These are phyloP conservation scores for Ctenoplectra terminalis DNA, from an alignment of 1,140 invertebrate species.

Conservation along the genomic window DNA sequence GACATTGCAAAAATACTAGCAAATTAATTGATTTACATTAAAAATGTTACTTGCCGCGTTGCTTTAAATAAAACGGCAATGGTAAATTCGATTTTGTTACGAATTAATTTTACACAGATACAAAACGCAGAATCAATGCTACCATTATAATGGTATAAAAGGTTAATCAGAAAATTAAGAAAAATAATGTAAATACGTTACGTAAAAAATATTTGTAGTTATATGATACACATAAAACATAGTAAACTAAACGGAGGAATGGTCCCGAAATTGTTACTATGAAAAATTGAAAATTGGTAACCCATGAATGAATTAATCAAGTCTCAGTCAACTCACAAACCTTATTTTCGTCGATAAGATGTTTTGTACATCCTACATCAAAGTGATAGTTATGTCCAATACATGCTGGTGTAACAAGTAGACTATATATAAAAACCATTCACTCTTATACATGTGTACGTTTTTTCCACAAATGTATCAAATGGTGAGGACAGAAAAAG, in stretches of 20 bases:
- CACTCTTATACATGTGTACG: conserved; percentile 60
- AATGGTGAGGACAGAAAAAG: conserved; percentile 63
- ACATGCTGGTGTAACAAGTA: conserved; percentile 56
- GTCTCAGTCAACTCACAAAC: conserved; percentile 34
- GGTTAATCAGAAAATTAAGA: conserved; percentile 19
- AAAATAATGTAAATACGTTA: conserved; percentile 44
- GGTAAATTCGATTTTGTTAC: conserved; percentile 17
- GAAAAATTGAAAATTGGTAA: conserved; percentile 52
- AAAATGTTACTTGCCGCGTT: background rate
- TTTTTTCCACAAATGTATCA: conserved; percentile 57
- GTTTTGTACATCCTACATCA: conserved; percentile 46
- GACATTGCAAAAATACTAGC: background rate
- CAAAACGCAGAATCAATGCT: conserved; percentile 38
- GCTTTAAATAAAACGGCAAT: background rate
- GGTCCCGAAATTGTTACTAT: conserved; percentile 67
- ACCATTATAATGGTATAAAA: conserved; percentile 34
- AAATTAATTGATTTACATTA: background rate
- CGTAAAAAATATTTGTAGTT: conserved; percentile 47
- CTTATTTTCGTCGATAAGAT: conserved; percentile 35
- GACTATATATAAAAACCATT: conserved; percentile 65
- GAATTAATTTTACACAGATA: conserved; percentile 26
- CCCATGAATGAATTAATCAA: conserved; percentile 35
- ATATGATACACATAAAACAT: conserved; percentile 33
- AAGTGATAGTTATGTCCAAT: conserved; percentile 57
- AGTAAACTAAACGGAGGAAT: conserved; percentile 57